Percentiles rank a stretch among this genome's conserved stretches.
Evolutionary conservation across 2,797 vertebrate species (phyloP).

Genomic region (Crenuchus spilurus): DNA sequence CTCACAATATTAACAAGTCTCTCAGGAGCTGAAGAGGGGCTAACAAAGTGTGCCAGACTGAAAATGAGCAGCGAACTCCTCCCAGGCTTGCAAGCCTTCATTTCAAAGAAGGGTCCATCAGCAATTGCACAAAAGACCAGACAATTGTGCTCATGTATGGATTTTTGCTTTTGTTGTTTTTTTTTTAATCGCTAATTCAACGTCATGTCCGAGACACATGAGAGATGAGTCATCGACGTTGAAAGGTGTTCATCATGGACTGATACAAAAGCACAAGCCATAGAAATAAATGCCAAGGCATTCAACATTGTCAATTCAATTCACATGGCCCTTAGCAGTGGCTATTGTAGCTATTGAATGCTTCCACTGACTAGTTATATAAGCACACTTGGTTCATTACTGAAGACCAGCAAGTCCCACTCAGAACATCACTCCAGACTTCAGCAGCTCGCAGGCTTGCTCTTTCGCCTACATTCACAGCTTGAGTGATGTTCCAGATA

Average conservation of each 20-base stretch:
- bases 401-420: neutral
- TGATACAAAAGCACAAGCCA: neutral
- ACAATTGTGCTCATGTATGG: neutral
- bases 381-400: neutral
- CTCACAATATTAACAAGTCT: conserved; percentile 38
- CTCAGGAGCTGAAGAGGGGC: conserved; percentile 25
- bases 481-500: neutral
- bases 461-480: neutral
- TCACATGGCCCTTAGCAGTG: neutral
- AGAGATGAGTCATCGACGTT: neutral
- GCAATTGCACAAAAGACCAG: conserved; percentile 1
- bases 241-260: neutral
- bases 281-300: neutral
- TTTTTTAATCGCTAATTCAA: conserved; percentile 1
- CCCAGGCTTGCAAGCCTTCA: neutral
- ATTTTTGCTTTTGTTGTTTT: neutral
- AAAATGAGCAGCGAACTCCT: conserved; percentile 9
- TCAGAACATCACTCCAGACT: neutral
- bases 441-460: neutral
- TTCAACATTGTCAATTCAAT: neutral
- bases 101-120: neutral
- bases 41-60: conserved; percentile 25
- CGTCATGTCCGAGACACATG: neutral
- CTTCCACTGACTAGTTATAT: neutral
- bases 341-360: neutral